A percentile compares a stretch with the other conserved stretches of the same genome.
phyloP scores from a whole-genome alignment of 2,113 vertebrate species.

The Cettia cetti region DNA sequence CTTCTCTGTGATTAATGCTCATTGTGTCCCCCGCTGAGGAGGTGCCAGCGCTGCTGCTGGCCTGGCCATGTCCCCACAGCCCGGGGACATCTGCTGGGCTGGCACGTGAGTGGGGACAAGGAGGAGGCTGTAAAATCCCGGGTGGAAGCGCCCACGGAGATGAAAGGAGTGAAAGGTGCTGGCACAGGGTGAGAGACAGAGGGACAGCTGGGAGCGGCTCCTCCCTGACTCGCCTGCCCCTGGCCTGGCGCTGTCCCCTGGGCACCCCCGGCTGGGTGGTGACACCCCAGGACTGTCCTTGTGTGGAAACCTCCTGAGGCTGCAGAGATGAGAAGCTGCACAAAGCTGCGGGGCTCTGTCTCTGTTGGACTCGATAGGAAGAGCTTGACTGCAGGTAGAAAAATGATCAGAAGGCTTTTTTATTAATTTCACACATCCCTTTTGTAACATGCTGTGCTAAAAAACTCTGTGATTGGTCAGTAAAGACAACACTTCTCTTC shows the following conservation, averaged over 20 bases:
- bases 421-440: no score
- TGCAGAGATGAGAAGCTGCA: background rate
- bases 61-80: rapidly evolving
- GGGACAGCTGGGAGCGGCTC: background rate
- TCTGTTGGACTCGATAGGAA: no score
- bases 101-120: rapidly evolving
- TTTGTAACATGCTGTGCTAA: no score
- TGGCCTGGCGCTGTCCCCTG: rapidly evolving
- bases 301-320: background rate
- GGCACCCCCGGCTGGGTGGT: rapidly evolving
- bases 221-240: background rate
- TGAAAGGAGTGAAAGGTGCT: background rate
- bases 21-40: background rate
- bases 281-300: background rate
- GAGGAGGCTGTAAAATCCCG: background rate
- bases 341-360: no score
- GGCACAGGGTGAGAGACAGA: background rate
- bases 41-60: background rate
- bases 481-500: no score
- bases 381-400: no score
- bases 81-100: rapidly evolving
- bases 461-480: no score
- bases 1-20: slow-evolving; percentile 35
- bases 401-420: no score
- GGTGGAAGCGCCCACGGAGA: background rate